Percentiles rank a stretch among this genome's conserved stretches.
These are phyloP conservation scores for Paralvinella palmiformis DNA, from an alignment of 1,140 invertebrate species.

Conservation along the genomic window DNA sequence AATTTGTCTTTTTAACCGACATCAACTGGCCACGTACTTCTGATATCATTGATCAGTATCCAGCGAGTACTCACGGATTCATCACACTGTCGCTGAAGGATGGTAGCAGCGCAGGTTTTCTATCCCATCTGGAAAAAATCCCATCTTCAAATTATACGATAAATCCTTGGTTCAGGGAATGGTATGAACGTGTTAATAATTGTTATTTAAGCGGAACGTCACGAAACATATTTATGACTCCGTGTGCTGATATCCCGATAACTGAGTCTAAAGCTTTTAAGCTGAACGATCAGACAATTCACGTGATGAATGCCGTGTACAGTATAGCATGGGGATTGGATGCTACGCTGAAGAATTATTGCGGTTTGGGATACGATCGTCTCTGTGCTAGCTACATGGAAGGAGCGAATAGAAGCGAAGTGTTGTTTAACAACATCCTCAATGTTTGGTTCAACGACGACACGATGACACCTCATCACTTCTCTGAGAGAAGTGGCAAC, in stretches of 20 bases:
- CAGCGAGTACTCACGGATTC: background rate
- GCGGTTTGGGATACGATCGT: conserved; percentile 30
- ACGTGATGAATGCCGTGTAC: conserved; percentile 34
- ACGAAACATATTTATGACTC: conserved; percentile 23
- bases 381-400: conserved; percentile 33
- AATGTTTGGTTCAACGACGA: conserved; percentile 26
- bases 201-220: conserved; percentile 30
- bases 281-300: conserved; percentile 28
- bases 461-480: no score
- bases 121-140: conserved; percentile 32
- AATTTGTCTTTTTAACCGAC: background rate
- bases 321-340: conserved; percentile 34
- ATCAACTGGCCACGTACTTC: background rate
- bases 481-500: background rate
- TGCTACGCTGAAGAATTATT: conserved; percentile 30
- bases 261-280: conserved; percentile 28
- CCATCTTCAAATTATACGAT: conserved; percentile 31
- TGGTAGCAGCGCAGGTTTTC: background rate
- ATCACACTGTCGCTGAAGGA: background rate
- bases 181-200: conserved; percentile 33
- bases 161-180: conserved; percentile 45
- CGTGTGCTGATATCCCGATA: conserved; percentile 24
- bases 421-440: conserved; percentile 34
- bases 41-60: background rate
- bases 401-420: conserved; percentile 25